A percentile compares a stretch with the other conserved stretches of the same genome.
These are phyloP conservation scores for Hyppa rectilinea DNA, from an alignment of 2,888 invertebrate genomes.

Conservation along the genomic window DNA sequence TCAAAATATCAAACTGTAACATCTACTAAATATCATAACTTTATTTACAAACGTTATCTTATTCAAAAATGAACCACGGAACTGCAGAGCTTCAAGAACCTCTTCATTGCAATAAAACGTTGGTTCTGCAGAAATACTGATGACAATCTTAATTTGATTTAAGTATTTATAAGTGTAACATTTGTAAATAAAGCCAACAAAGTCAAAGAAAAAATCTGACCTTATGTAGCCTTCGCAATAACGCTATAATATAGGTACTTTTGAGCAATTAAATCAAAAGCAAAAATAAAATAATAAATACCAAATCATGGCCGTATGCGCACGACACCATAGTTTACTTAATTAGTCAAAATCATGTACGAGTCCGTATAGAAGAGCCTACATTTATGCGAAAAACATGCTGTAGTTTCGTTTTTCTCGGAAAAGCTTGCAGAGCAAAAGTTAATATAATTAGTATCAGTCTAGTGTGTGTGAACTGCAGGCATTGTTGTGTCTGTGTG, in stretches of 20 bases:
- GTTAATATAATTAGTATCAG: too few species aligned
- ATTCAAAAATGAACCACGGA: slow-evolving; percentile 2
- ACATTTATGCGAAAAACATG: background rate
- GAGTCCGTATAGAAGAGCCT: slow-evolving; percentile 1
- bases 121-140: background rate
- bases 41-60: slow-evolving; percentile 55
- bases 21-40: slow-evolving; percentile 23
- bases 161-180: slow-evolving; percentile 33
- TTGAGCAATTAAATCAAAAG: slow-evolving; percentile 46
- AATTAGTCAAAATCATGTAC: slow-evolving; percentile 57
- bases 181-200: slow-evolving; percentile 54
- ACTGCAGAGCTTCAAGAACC: background rate
- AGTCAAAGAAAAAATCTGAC: slow-evolving; percentile 62
- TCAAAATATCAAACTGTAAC: slow-evolving; percentile 9
- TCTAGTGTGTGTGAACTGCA: too few species aligned
- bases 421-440: too few species aligned
- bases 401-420: background rate
- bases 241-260: slow-evolving; percentile 41
- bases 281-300: slow-evolving; percentile 33
- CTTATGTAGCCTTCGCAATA: slow-evolving; percentile 58
- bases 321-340: slow-evolving; percentile 51
- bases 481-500: too few species aligned
- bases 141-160: background rate
- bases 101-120: too few species aligned
- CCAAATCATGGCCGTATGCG: slow-evolving; percentile 34